Percentiles rank a stretch among this genome's conserved stretches.
These are phyloP conservation scores for Enteromius afrohamiltoni DNA, from an alignment of 2,797 vertebrate species.

Conservation along the genomic window DNA sequence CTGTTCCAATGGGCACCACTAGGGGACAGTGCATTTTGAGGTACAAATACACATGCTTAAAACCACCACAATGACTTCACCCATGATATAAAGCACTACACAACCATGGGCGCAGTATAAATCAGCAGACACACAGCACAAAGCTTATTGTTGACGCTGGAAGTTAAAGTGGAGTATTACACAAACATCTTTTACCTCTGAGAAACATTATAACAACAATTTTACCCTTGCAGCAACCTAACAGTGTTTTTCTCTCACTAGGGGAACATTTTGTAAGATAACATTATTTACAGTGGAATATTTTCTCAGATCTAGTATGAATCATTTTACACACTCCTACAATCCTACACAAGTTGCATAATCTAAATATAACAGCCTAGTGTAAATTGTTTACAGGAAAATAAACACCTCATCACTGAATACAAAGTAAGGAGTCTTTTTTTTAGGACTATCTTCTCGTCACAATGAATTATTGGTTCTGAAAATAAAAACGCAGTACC, in stretches of 20 bases:
- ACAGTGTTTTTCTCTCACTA: neutral
- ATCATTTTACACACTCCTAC: constrained; percentile 26
- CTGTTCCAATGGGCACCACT: constrained; percentile 22
- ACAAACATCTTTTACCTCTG: neutral
- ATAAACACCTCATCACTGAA: neutral
- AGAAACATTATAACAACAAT: neutral
- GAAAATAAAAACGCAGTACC: neutral
- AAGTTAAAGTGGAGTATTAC: neutral
- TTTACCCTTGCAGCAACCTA: neutral
- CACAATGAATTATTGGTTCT: neutral
- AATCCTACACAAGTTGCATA: constrained; percentile 15
- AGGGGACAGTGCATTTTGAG: constrained; percentile 21
- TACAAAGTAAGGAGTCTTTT: neutral
- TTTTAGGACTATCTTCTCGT: neutral
- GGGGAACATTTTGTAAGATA: neutral
- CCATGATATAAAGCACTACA: neutral
- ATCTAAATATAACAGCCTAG: constrained; percentile 17
- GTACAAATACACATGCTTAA: neutral
- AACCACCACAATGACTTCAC: neutral
- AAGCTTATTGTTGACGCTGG: neutral
- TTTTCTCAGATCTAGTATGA: constrained; percentile 12
- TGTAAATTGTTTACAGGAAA: neutral
- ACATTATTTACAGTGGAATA: constrained; percentile 17
- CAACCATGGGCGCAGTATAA: neutral
- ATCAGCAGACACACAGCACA: neutral